Conservation (phyloP, 2,113 vertebrate species). For the Opisthocomus hoazin region DNA sequence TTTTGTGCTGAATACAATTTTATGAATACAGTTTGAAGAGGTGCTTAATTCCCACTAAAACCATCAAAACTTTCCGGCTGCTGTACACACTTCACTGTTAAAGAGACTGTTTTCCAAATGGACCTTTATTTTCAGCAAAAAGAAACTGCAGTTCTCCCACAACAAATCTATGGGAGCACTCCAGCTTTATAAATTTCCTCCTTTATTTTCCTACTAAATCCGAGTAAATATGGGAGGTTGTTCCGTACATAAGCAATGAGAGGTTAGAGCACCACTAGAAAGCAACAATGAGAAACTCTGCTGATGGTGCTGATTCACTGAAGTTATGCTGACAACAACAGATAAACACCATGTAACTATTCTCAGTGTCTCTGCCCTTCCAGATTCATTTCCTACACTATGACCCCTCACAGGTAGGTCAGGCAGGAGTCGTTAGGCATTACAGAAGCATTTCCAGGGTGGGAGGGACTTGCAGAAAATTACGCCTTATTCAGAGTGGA, state of each 20-base stretch:
- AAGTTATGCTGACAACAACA: neutral
- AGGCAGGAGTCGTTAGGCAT: neutral
- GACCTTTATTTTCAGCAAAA: neutral
- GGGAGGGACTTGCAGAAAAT: neutral
- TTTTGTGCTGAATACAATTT: constrained; percentile 32
- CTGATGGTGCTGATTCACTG: neutral
- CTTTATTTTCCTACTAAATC: neutral
- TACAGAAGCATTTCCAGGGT: neutral
- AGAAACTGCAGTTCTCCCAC: neutral
- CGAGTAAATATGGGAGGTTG: neutral
- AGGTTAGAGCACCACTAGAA: neutral
- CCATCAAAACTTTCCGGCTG: neutral
- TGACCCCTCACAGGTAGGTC: neutral
- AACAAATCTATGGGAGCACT: neutral
- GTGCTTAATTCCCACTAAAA: constrained; percentile 14
- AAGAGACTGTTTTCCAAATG: neutral
- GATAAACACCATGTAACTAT: neutral
- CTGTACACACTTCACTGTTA: neutral
- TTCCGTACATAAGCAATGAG: neutral
- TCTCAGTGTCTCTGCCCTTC: neutral
- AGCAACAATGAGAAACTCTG: neutral
- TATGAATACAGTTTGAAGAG: constrained; percentile 3
- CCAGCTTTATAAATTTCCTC: neutral
- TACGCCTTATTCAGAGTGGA: neutral
- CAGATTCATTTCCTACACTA: neutral